Percentiles rank a stretch among this genome's conserved stretches.
Conservation (phyloP, 2,888 invertebrate species). For the Brachyopa scutellaris region DNA sequence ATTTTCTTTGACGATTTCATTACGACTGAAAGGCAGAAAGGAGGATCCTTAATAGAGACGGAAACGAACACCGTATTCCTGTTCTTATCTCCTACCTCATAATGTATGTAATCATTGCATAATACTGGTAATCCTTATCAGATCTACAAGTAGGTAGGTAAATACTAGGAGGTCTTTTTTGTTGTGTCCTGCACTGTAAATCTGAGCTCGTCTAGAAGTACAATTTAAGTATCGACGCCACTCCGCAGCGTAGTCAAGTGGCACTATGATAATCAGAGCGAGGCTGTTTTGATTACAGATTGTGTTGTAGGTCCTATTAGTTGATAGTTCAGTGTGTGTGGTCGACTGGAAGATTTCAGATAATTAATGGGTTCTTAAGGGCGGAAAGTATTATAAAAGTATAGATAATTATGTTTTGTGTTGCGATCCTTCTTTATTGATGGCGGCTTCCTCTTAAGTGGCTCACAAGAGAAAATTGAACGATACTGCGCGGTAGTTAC, state of each 20-base stretch:
- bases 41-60: slow-evolving; percentile 50
- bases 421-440: slow-evolving; percentile 38
- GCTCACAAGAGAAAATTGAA: slow-evolving; percentile 12
- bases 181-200: not conserved
- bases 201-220: not conserved
- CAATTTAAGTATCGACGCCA: slow-evolving; percentile 70
- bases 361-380: slow-evolving; percentile 69
- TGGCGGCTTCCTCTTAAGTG: slow-evolving; percentile 33
- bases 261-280: slow-evolving; percentile 73
- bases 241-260: slow-evolving; percentile 73
- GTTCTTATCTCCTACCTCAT: slow-evolving; percentile 61
- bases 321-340: slow-evolving; percentile 45
- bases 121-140: slow-evolving; percentile 64
- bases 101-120: slow-evolving; percentile 66
- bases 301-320: slow-evolving; percentile 70
- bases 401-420: slow-evolving; percentile 63
- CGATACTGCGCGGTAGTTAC: slow-evolving; percentile 10
- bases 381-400: slow-evolving; percentile 61
- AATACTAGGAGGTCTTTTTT: slow-evolving; percentile 54
- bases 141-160: slow-evolving; percentile 46
- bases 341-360: slow-evolving; percentile 51
- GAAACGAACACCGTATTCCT: slow-evolving; percentile 56
- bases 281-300: slow-evolving; percentile 74
- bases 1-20: slow-evolving; percentile 65
- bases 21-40: slow-evolving; percentile 36